Evolutionary conservation across 2,888 invertebrate species (phyloP).

Genomic region (Tiphia femorata): DNA sequence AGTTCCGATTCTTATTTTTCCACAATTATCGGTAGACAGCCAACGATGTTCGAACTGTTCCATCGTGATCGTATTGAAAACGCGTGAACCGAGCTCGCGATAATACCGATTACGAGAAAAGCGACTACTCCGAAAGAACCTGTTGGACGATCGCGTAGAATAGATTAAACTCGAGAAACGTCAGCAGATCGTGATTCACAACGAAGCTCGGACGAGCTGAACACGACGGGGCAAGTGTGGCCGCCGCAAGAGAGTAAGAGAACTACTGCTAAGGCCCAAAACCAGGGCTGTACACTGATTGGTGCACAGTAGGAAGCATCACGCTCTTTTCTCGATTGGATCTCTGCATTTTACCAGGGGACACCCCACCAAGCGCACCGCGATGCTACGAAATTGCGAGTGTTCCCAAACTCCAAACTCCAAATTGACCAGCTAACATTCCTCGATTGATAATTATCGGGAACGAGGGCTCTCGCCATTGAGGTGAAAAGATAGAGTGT

Average conservation of each 20-base stretch:
- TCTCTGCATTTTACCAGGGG: too few species aligned
- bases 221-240: slow-evolving; percentile 61
- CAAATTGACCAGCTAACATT: too few species aligned
- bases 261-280: slow-evolving; percentile 53
- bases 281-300: slow-evolving; percentile 53
- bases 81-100: too few species aligned
- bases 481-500: too few species aligned
- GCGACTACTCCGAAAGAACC: not conserved
- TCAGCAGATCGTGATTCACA: slow-evolving; percentile 64
- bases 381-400: too few species aligned
- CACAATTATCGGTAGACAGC: slow-evolving; percentile 36
- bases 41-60: slow-evolving; percentile 30
- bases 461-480: too few species aligned
- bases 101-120: too few species aligned
- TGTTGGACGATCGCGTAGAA: not conserved
- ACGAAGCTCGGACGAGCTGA: slow-evolving; percentile 56
- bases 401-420: too few species aligned
- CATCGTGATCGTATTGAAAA: slow-evolving; percentile 16
- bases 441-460: too few species aligned
- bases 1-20: slow-evolving; percentile 32
- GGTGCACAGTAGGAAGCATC: too few species aligned
- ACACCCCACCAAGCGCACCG: too few species aligned
- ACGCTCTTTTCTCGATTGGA: too few species aligned
- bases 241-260: slow-evolving; percentile 46
- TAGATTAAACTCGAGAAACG: slow-evolving; percentile 46